Evolutionary conservation across 2,888 invertebrate genomes (phyloP), one percentile per base, ranked within the genome.

Genomic region (Ophonus ardosiacus): DNA sequence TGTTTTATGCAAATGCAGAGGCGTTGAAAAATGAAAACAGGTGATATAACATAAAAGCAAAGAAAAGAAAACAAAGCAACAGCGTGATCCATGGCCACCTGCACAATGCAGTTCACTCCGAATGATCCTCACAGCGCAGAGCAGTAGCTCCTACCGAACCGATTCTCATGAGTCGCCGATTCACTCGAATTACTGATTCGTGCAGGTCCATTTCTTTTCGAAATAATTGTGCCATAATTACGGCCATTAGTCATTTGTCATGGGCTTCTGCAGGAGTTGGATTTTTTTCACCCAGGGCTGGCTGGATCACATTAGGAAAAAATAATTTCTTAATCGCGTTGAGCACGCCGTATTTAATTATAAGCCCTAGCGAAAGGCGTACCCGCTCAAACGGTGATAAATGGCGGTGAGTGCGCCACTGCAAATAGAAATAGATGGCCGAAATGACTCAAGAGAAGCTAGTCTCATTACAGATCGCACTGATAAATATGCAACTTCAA

Each of bases 201-300:
- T 59, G 61, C 74, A 61, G 83, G 74, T 83, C 74, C 83, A 74
- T 83, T 83, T 74, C 61, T 76, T 83, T 76, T 40, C 15, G 59
- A 76, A 83, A 83, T 83, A 83, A 83, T 81, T 76, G 74, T 83
- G 61, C 43, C 83, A 61, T 83, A 83, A 83, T 83, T 83, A 83
- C 74, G 18, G 38, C 83, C 83, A 83, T 83, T 83, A 74, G 76
- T 83, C 74, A 83, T 83, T 83, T 83, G 83, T 83, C 83, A 83
- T 83, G 83, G 83, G 61, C 83, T 83, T 83, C 83, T 83, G 83
- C 61, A 83, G 76, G 61, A 83, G 83, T 83, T 43, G 40, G 8
- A 61, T 74, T 83, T 83, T 24, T 63, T 80, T 18, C 61, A 15
- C 59, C 17, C 56, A 18, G 43, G 7, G 24, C 59, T n/a, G 24